Evolutionary conservation across 2,888 invertebrate genomes (phyloP), one percentile per base, ranked within the genome.

Genomic region (Agrotis ipsilon): DNA sequence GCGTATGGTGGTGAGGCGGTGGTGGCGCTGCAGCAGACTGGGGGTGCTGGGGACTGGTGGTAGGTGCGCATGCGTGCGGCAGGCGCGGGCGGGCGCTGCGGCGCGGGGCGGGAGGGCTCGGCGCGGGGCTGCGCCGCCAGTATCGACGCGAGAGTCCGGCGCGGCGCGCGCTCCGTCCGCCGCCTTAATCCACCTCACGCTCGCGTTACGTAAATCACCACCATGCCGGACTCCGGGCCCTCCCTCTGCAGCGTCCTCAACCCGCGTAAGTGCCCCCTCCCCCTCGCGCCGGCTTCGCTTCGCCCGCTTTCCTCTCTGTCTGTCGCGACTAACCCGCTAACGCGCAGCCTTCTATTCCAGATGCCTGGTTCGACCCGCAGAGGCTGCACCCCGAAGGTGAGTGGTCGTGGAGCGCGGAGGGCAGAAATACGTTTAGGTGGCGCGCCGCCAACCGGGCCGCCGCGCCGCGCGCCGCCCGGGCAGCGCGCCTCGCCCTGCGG

Each of bases 351-450:
- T 97, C 96, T 96, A 96, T 98, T 98, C 90, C 98, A 98, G 98
- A 98, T 97, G 98, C 98, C 96, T 98, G 98, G 98, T 98, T 98
- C 97, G 98, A 98, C 96, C 98, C 98, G 92, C 98, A 98, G 96
- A 97, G 98, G 96, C 97, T 98, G 96, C 98, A 98, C 96, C 98
- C 98, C 88, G 97, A 97, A 97, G 98, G 98, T 98, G 97, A 98
- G 98, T 97, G 89, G 80, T 85, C 80, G 80, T 77, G 85, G 86
- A 78, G 84, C 83, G 84, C 80, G 84, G 86, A 83, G 80, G 82
- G 90, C 92, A 87, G 88, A 90, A 88, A 89, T 90, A 90, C 87
- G 80, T 78, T 88, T 89, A 91, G 92, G 92, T 89, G 89, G 91
- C 90, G 87, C 78, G 81, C 75, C 88, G 91, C 90, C 90, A 90